Evolutionary conservation across 1,140 invertebrate species (phyloP).

Genomic region (Achatina immaculata): DNA sequence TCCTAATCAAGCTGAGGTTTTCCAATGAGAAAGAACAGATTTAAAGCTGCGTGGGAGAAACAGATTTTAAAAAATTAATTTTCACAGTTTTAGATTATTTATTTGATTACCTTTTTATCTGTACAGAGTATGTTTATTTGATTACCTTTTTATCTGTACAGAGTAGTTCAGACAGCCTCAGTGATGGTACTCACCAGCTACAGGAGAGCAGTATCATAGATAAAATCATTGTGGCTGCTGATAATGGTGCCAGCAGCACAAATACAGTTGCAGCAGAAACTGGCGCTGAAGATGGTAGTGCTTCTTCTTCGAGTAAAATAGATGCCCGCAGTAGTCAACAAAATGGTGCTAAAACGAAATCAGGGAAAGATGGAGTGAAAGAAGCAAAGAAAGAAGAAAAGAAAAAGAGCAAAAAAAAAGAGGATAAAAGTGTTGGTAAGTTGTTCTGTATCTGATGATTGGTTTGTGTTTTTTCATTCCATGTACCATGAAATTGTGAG

Average conservation of each 20-base stretch:
- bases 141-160: too few species aligned
- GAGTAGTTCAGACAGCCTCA: constrained; percentile 32
- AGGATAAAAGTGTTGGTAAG: constrained; percentile 63
- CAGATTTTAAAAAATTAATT: too few species aligned
- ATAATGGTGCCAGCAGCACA: background rate
- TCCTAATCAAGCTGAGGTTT: too few species aligned
- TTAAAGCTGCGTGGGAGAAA: too few species aligned
- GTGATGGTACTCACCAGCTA: background rate
- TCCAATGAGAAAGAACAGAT: too few species aligned
- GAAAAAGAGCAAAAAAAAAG: constrained; percentile 62
- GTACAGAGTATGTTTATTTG: too few species aligned
- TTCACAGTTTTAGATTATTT: too few species aligned
- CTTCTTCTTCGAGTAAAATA: background rate
- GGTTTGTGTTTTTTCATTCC: too few species aligned
- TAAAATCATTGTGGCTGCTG: background rate
- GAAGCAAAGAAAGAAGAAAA: constrained; percentile 30
- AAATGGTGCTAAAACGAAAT: background rate
- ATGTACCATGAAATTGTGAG: too few species aligned
- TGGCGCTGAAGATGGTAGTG: background rate
- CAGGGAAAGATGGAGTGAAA: background rate
- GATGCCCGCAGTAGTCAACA: background rate
- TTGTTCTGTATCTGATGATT: too few species aligned
- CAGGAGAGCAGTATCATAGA: background rate
- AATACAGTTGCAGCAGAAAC: background rate
- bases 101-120: too few species aligned